A percentile compares a stretch with the other conserved stretches of the same genome.
Conservation (phyloP, 2,113 vertebrate species). For the Suncus etruscus region DNA sequence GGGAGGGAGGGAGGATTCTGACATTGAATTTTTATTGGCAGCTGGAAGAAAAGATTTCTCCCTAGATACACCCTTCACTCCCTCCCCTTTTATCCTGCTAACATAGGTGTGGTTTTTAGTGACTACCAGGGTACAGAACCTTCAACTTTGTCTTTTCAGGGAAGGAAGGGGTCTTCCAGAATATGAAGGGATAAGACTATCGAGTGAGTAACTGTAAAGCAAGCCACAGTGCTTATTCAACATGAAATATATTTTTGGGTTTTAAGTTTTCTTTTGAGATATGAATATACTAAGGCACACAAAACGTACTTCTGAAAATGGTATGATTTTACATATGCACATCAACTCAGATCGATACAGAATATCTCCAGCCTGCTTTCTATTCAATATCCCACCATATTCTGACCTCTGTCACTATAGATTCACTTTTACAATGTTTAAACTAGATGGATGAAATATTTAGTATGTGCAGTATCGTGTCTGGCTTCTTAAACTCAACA, state of each 20-base stretch:
- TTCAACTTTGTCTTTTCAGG: not conserved
- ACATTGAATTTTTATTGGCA: not conserved
- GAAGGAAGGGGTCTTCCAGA: not conserved
- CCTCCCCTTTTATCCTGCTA: not conserved
- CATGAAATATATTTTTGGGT: not conserved
- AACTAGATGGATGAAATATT: not conserved
- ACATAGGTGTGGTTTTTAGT: not conserved
- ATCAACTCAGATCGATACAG: not conserved
- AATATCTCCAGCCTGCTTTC: not conserved
- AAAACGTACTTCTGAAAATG: not conserved
- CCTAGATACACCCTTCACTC: not conserved
- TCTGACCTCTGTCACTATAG: not conserved
- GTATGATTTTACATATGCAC: not conserved
- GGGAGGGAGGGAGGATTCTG: too few relatives aligned
- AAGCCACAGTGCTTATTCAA: not conserved
- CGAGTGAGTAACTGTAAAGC: not conserved
- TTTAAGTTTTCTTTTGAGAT: not conserved
- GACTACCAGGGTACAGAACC: not conserved
- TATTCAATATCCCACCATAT: not conserved
- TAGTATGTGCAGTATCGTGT: not conserved
- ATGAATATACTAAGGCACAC: not conserved
- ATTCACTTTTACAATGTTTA: not conserved
- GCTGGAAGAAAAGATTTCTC: not conserved
- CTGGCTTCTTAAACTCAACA: not conserved
- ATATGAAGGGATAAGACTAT: not conserved